phyloP scores from a whole-genome alignment of 2,113 vertebrate genomes.

The Poeciliopsis turrubarensis region DNA sequence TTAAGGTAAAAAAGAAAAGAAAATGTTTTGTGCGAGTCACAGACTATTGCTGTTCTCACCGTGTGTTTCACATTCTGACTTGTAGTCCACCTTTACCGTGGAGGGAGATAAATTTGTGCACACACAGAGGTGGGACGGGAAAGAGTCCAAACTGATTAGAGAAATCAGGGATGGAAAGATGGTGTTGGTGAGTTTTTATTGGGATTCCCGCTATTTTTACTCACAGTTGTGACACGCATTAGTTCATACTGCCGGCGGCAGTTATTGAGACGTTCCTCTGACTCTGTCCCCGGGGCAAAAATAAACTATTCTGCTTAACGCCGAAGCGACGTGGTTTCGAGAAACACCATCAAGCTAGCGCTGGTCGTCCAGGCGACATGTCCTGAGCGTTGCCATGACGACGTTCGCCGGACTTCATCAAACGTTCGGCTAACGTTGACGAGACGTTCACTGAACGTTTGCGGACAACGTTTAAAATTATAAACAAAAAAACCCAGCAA shows the following conservation, averaged over 20 bases:
- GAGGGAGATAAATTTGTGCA: constrained; percentile 92
- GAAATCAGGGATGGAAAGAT: constrained; percentile 96
- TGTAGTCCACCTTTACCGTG: constrained; percentile 89
- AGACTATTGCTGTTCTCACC: background rate
- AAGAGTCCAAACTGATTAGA: constrained; percentile 92
- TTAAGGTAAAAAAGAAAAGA: constrained; percentile 83
- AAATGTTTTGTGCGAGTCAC: background rate
- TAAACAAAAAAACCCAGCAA: too few species aligned
- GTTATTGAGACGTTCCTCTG: background rate
- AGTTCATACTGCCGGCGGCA: too few species aligned
- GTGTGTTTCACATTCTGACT: background rate
- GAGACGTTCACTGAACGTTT: too few species aligned
- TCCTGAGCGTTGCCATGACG: too few species aligned
- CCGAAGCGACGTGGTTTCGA: background rate
- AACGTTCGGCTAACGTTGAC: too few species aligned
- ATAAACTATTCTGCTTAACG: background rate
- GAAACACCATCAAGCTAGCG: background rate
- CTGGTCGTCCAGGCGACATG: too few species aligned
- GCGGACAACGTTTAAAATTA: too few species aligned
- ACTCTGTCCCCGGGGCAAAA: background rate
- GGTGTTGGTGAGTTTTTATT: constrained; percentile 87
- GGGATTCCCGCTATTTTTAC: background rate
- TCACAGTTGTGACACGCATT: too few species aligned
- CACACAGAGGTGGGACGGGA: constrained; percentile 94
- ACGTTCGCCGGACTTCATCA: too few species aligned